Evolutionary conservation across 2,888 invertebrate species (phyloP), one percentile per base, ranked within the genome.

Genomic region (Drosophila imparisetae): DNA sequence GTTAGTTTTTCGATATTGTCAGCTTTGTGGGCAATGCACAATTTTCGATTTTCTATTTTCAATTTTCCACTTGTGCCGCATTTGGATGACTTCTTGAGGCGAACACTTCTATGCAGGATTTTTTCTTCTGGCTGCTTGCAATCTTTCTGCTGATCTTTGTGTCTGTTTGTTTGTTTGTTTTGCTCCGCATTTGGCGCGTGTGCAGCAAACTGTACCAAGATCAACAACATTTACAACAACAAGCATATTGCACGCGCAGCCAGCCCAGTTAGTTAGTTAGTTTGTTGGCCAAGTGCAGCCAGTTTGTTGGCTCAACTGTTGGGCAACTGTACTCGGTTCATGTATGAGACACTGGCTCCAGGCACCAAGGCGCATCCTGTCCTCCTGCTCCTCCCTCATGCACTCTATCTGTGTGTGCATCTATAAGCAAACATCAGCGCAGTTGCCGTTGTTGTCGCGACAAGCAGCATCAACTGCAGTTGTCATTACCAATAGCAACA

Each of bases 201-300:
- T 80, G 80, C 70, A 66, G 54, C 72, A 78, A 82, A 83, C 83
- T 86, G 86, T 86, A 86, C 86, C 83, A 63, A 78, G 82, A 80
- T 74, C 83, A 78, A 50, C 64, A 72, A 21, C 53, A 36, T 42
- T 74, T 45, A 21, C 70, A 58, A 21, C 18, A 48, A 24, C 55
- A 24, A 36, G 21, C 65, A 75, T 73, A 71, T 62, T 72, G 67
- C 65, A 76, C 69, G 49, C 38, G 63, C 34, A 32, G 49, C 24
- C 45, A 40, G 50, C 53, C 59, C 36, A 69, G 74, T 65, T 61
- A 62, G 64, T 29, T 57, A 59, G 59, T 50, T 24, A 45, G 48
- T 58, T 61, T 29, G 65, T 42, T 62, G 34, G 29, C 52, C 52
- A 65, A 57, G 49, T 57, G 40, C 42, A 53, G 48, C 24, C 48